Conservation (phyloP, 2,113 vertebrate species). For the Ameiurus melas region DNA sequence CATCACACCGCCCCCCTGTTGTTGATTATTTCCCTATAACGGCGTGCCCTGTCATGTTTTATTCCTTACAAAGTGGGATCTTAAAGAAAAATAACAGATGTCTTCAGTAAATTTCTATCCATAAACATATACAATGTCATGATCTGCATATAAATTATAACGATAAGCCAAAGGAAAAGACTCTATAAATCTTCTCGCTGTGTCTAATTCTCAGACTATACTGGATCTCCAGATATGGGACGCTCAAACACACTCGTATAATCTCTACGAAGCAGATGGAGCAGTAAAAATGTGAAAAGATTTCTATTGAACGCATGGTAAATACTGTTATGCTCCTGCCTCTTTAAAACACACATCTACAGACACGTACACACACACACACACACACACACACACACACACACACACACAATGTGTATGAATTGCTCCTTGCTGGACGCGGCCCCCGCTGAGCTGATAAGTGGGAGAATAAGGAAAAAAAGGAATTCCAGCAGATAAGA, state of each 20-base stretch:
- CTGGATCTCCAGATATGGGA: slow-evolving; percentile 18
- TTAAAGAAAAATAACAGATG: neutral
- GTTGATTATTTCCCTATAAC: neutral
- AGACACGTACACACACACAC: slow-evolving; percentile 6
- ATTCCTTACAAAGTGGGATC: neutral
- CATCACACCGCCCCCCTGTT: neutral
- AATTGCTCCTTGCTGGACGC: slow-evolving; percentile 9
- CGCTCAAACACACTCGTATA: slow-evolving; percentile 27
- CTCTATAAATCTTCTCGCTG: neutral
- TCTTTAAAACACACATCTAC: slow-evolving; percentile 19
- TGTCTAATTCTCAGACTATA: slow-evolving; percentile 13
- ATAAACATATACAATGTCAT: slow-evolving; percentile 23
- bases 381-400: neutral
- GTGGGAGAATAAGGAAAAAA: slow-evolving; percentile 21
- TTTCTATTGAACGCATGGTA: slow-evolving; percentile 18
- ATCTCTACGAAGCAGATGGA: slow-evolving; percentile 34
- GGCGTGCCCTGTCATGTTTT: neutral
- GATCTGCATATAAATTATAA: slow-evolving; percentile 24
- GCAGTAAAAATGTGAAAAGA: slow-evolving; percentile 25
- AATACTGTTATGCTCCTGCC: slow-evolving; percentile 10
- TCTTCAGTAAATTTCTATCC: neutral
- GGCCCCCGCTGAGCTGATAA: slow-evolving; percentile 15
- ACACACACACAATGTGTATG: neutral
- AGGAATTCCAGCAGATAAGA: slow-evolving; percentile 38
- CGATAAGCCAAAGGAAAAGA: slow-evolving; percentile 29